A percentile compares a stretch with the other conserved stretches of the same genome.
These are phyloP conservation scores for Tribolium madens DNA, from an alignment of 1,140 invertebrate genomes.

Conservation along the genomic window DNA sequence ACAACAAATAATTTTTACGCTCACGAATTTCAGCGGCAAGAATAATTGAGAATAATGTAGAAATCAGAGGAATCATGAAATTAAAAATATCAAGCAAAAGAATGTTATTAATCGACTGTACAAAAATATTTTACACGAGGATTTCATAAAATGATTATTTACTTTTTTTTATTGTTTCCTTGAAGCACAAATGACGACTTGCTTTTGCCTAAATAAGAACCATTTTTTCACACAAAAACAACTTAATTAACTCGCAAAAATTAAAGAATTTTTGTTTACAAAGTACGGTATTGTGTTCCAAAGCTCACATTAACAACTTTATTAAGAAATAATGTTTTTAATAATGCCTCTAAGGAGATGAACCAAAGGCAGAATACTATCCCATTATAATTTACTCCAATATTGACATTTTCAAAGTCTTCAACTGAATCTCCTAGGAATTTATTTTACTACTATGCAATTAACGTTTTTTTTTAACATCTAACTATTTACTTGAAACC, in stretches of 20 bases:
- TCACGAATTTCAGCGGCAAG: slow-evolving; percentile 14
- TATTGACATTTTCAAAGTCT: slow-evolving; percentile 14
- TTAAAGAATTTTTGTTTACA: slow-evolving; percentile 31
- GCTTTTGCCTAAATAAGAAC: slow-evolving; percentile 28
- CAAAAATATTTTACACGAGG: slow-evolving; percentile 14
- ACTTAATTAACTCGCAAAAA: slow-evolving; percentile 39
- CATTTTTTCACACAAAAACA: slow-evolving; percentile 30
- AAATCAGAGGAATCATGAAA: slow-evolving; percentile 32
- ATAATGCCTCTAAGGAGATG: slow-evolving; percentile 12
- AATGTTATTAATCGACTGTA: slow-evolving; percentile 21
- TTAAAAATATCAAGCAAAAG: slow-evolving; percentile 23
- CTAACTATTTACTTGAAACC: background rate
- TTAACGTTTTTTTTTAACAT: background rate
- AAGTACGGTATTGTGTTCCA: slow-evolving; percentile 29
- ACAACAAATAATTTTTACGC: slow-evolving; percentile 13
- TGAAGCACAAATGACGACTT: slow-evolving; percentile 2
- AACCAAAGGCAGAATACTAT: slow-evolving; percentile 10
- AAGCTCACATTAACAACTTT: slow-evolving; percentile 1
- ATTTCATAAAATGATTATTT: slow-evolving; percentile 35
- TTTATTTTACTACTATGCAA: slow-evolving; percentile 12
- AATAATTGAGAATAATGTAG: slow-evolving; percentile 38
- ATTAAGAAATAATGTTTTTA: slow-evolving; percentile 5
- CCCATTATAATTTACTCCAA: slow-evolving; percentile 5
- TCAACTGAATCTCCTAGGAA: slow-evolving; percentile 16
- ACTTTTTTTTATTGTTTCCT: slow-evolving; percentile 36